Evolutionary conservation across 2,888 invertebrate species (phyloP).

Genomic region (Eueremaeus valkanovi): DNA sequence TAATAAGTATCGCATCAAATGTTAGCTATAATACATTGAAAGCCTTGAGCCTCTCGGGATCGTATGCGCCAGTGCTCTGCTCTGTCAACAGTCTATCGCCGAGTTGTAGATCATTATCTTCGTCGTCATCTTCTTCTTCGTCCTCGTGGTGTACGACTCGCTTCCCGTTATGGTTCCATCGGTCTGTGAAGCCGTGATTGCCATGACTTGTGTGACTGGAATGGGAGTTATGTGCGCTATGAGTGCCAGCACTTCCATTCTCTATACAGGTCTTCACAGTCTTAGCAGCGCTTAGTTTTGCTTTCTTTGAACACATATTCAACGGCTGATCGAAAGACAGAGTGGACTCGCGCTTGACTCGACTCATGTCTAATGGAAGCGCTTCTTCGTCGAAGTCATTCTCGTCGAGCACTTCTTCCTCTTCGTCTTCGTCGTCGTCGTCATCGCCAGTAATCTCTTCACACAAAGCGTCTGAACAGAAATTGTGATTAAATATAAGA

Average conservation of each 20-base stretch:
- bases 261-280: background rate
- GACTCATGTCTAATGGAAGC: conserved; percentile 31
- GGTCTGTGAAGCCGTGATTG: conserved; percentile 5
- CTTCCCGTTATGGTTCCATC: conserved; percentile 36
- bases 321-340: background rate
- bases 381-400: conserved; percentile 22
- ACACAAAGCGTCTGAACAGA: conserved; percentile 27
- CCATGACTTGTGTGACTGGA: background rate
- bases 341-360: conserved; percentile 15
- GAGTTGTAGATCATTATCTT: conserved; percentile 70
- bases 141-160: conserved; percentile 36
- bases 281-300: background rate
- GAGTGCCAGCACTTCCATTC: background rate
- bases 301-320: conserved; percentile 20
- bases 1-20: conserved; percentile 20
- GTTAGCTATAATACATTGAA: conserved; percentile 83
- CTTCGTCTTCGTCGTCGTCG: conserved; percentile 41
- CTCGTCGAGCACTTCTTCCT: conserved; percentile 9
- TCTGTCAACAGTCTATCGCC: conserved; percentile 57
- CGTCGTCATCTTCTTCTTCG: conserved; percentile 47
- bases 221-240: background rate
- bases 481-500: background rate
- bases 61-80: conserved; percentile 73
- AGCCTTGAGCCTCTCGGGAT: conserved; percentile 90
- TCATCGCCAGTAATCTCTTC: conserved; percentile 27